Percentiles rank a stretch among this genome's conserved stretches.
phyloP scores from a whole-genome alignment of 2,113 vertebrate species.

The Larimichthys crocea region DNA sequence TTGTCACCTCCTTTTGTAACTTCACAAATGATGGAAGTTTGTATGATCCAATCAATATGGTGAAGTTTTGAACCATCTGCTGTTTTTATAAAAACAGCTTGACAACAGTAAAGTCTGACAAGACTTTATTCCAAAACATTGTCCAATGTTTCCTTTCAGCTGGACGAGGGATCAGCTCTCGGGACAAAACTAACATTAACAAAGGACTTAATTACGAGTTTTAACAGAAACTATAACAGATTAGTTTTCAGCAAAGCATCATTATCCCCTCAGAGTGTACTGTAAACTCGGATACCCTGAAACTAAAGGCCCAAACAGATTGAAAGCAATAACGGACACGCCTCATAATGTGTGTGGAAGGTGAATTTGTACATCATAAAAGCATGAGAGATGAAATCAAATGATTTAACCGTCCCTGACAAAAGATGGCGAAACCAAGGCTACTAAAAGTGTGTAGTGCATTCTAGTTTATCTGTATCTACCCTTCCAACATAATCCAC shows the following conservation, averaged over 20 bases:
- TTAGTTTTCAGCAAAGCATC: conserved; percentile 13
- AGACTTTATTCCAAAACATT: background rate
- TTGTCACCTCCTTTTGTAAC: background rate
- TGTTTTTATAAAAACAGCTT: conserved; percentile 8
- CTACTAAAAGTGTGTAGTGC: background rate
- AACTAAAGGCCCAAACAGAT: too few relatives aligned
- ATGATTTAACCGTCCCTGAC: background rate
- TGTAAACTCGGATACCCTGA: background rate
- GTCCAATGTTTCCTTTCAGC: conserved; percentile 4
- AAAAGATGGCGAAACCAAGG: conserved; percentile 6
- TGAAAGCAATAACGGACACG: too few relatives aligned
- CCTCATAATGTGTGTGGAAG: background rate
- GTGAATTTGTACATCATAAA: background rate
- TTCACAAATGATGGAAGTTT: background rate
- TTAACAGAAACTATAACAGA: conserved; percentile 1
- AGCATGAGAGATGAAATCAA: background rate
- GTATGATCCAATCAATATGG: background rate
- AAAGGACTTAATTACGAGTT: background rate
- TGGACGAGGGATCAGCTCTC: background rate
- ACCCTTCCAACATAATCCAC: conserved; percentile 9
- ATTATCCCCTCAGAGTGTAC: conserved; percentile 4
- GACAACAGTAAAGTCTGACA: background rate
- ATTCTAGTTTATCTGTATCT: conserved; percentile 3
- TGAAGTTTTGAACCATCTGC: conserved; percentile 16
- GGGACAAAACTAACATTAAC: background rate